A percentile compares a stretch with the other conserved stretches of the same genome.
phyloP scores from a whole-genome alignment of 2,113 vertebrate species.

The Gulo gulo region DNA sequence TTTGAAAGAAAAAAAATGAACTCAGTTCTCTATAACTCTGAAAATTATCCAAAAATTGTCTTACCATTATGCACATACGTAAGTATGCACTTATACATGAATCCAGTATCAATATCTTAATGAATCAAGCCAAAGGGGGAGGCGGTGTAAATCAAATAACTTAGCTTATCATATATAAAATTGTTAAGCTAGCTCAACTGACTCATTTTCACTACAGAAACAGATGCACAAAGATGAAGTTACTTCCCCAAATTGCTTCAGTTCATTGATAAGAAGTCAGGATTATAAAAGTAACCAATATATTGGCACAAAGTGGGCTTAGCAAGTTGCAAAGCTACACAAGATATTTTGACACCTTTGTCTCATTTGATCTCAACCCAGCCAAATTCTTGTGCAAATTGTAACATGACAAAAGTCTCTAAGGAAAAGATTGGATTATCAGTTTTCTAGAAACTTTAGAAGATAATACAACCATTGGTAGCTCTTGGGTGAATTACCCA shows the following conservation, averaged over 20 bases:
- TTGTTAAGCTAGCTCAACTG: background rate
- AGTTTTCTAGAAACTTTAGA: background rate
- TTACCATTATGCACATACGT: background rate
- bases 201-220: background rate
- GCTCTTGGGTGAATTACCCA: background rate
- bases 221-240: slow-evolving; percentile 9
- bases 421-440: background rate
- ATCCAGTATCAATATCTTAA: background rate
- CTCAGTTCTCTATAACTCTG: background rate
- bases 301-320: background rate
- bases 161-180: background rate
- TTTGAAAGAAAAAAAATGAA: background rate
- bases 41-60: background rate
- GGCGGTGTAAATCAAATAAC: background rate
- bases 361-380: background rate
- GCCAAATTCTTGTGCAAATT: background rate
- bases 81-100: background rate
- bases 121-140: background rate
- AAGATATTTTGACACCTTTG: background rate
- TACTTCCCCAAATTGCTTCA: background rate
- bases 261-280: background rate
- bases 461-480: background rate
- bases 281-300: slow-evolving; percentile 37
- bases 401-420: background rate
- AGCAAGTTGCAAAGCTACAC: background rate